phyloP scores from a whole-genome alignment of 2,797 vertebrate species.

The Simalia tracyae region DNA sequence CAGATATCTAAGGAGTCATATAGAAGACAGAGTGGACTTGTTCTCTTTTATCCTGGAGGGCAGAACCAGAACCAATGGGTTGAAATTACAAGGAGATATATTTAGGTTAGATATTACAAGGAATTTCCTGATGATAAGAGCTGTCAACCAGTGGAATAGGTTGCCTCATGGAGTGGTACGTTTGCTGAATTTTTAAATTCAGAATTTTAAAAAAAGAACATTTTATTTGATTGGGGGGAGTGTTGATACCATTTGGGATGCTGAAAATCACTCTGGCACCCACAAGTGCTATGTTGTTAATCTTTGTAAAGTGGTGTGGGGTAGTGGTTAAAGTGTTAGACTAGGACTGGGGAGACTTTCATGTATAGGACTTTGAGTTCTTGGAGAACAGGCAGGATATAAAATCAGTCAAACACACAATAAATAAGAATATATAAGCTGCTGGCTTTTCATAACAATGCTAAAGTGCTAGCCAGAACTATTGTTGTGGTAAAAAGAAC shows the following conservation, averaged over 20 bases:
- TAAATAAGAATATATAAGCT: background rate
- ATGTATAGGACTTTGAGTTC: background rate
- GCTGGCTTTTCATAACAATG: background rate
- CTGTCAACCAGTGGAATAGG: background rate
- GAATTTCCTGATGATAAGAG: background rate
- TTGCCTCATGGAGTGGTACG: background rate
- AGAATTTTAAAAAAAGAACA: background rate
- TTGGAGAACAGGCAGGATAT: background rate
- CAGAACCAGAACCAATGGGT: background rate
- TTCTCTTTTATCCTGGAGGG: background rate
- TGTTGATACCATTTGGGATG: background rate
- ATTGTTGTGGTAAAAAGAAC: background rate
- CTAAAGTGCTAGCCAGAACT: background rate
- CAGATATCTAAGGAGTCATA: background rate
- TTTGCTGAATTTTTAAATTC: background rate
- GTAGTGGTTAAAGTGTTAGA: background rate
- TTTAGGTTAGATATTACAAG: background rate
- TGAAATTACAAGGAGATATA: background rate
- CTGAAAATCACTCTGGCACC: background rate
- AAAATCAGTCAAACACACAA: background rate
- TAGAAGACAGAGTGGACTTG: background rate
- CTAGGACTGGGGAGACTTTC: background rate
- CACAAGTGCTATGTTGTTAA: background rate
- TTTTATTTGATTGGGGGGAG: background rate
- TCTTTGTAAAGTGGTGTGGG: background rate